Evolutionary conservation across 2,113 vertebrate species (phyloP), one percentile per base, ranked within the genome.

Genomic region (Neodon shergylaensis): DNA sequence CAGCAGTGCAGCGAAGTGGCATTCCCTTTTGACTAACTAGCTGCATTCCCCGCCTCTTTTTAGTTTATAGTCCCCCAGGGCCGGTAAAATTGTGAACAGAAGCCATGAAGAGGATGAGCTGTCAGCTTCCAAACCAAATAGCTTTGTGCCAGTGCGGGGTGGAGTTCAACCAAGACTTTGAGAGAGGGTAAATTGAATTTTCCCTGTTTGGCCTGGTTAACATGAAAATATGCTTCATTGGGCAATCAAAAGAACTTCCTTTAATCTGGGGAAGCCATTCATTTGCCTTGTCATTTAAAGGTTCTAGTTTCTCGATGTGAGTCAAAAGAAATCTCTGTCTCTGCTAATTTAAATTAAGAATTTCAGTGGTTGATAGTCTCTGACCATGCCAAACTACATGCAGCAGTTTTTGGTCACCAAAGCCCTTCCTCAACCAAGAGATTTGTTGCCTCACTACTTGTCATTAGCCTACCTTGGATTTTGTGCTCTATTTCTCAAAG

Each of bases 91-190:
- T 96, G 90, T 95, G 89, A 97, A 95, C 74, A 97, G 94, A 96
- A 97, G 82, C 88, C 91, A 93, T 2, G 0, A 94, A 97, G 54
- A 94, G 58, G 74, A 90, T 91, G 42, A 47, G 65, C 63, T 66
- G 19, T 89, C 87, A 78, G 74, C 44, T 93, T 97, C 87, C 94
- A 96, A 95, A 96, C 83, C 91, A 96, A 97, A 97, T 86, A 96
- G 54, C 63, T 81, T 92, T 90, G 87, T 78, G 82, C 86, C 86
- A 94, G 52, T 94, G 33, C 91, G 19, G 66, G 90, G 78, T 96
- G 74, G 79, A 94, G 68, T 92, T 90, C 91, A 96, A 95, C 68
- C 68, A 90, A 94, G 63, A 94, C 61, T 96, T 91, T 93, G 61
- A 77, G 73, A 96, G 65, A 33, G 78, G n/a, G n/a, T 91, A 94